Base-by-base conservation (phyloP, 2,888 invertebrate genomes). In the Barypeithes pellucidus region DNA sequence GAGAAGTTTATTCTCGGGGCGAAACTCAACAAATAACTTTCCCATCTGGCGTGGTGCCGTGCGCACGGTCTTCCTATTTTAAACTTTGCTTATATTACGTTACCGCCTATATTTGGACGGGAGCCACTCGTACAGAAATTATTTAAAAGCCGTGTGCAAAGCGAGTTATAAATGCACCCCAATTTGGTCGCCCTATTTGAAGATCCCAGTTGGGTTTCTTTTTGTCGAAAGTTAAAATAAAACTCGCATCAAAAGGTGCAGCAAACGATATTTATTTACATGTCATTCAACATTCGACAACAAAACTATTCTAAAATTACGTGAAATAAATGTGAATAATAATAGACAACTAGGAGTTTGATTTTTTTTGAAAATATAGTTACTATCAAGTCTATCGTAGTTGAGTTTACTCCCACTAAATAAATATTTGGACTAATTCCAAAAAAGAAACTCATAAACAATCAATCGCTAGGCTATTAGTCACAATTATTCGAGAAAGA, bases 21-120 rank as follows among this genome's bases (percentile, higher is more conserved):
- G 61, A 72, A 72, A 67, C 67, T 67, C 39, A n/a, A n/a, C 61
- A 72, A 72, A 72, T 72, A 72, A 72, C 72, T 72, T 61, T 43
- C 24, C 18, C 14, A 33, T 68, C 5, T 22, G 16, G 29, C 29
- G 77, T 82, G 75, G 88, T 83, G 87, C 86, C 89, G 88, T 88
- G 88, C 85, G 89, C 89, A 89, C 77, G 85, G 81, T 84, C 85
- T 82, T 85, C 87, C 87, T 89, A 89, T 89, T 89, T 89, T 87
- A 86, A 87, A 86, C 85, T 85, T 86, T 79, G 85, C 84, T 85
- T 88, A 67, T 88, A 88, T 89, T 87, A 86, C 88, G 88, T 89
- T 88, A 88, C 89, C 84, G 79, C 82, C 89, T 89, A 88, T 88
- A 89, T 88, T 89, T 87, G 89, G 89, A 47, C 83, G 20, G 52